phyloP scores from a whole-genome alignment of 2,113 vertebrate species.

The Dromaius novaehollandiae region DNA sequence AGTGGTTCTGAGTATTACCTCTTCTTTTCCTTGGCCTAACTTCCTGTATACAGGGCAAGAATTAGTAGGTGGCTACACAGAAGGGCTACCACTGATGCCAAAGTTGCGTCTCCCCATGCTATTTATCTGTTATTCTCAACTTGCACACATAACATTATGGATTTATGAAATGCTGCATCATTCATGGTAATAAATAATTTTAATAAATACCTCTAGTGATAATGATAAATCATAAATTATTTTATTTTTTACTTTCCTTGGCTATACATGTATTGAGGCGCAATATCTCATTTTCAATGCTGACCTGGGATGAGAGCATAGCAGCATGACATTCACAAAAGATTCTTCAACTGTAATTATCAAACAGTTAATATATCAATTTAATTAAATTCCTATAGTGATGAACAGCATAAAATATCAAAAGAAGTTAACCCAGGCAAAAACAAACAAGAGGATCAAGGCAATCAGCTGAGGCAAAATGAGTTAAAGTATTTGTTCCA shows the following conservation, averaged over 20 bases:
- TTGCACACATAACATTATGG: neutral
- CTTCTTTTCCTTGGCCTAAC: neutral
- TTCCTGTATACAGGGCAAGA: neutral
- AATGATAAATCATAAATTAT: slow-evolving; percentile 54
- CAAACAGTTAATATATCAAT: slow-evolving; percentile 73
- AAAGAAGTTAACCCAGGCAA: slow-evolving; percentile 66
- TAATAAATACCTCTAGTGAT: slow-evolving; percentile 51
- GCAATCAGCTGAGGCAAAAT: slow-evolving; percentile 40
- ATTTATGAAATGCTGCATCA: neutral
- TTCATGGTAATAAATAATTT: slow-evolving; percentile 19
- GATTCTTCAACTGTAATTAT: slow-evolving; percentile 72
- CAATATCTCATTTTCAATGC: slow-evolving; percentile 52
- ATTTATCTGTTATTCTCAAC: slow-evolving; percentile 17
- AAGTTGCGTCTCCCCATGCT: neutral
- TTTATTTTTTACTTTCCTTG: slow-evolving; percentile 58
- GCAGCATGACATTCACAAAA: slow-evolving; percentile 62
- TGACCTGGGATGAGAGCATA: slow-evolving; percentile 50
- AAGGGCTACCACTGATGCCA: neutral
- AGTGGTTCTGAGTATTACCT: neutral
- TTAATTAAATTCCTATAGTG: slow-evolving; percentile 76
- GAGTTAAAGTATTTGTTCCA: slow-evolving; percentile 49
- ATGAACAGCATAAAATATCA: slow-evolving; percentile 69
- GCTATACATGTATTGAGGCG: slow-evolving; percentile 15
- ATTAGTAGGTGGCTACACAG: neutral
- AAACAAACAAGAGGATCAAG: slow-evolving; percentile 69